Conservation (phyloP, 2,888 invertebrate genomes). For the Acleris cristana region DNA sequence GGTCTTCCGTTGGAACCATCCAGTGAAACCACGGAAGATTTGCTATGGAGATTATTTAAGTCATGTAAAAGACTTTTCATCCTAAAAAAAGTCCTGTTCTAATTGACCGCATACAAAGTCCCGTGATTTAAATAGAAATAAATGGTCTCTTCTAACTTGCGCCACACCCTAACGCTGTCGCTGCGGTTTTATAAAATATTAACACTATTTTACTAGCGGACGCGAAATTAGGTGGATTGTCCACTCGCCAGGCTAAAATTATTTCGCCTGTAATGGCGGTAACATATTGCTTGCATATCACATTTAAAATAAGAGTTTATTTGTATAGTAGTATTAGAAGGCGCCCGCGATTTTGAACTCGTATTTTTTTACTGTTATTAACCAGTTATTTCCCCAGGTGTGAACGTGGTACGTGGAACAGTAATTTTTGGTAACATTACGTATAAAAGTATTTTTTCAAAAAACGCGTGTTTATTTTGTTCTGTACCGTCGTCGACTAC, state of each 20-base stretch:
- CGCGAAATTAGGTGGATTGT: constrained; percentile 63
- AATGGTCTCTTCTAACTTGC: constrained; percentile 26
- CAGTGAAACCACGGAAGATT: no score
- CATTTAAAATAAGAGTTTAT: not conserved
- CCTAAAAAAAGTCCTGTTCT: no score
- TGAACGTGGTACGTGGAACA: no score
- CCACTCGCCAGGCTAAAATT: constrained; percentile 51
- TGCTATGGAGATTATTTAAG: no score
- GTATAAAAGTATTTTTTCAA: no score
- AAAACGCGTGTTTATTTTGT: no score
- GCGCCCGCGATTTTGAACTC: not conserved
- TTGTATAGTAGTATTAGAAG: not conserved
- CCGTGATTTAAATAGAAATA: not conserved
- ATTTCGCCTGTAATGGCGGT: constrained; percentile 48
- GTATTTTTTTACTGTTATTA: no score
- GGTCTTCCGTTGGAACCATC: no score
- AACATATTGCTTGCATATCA: constrained; percentile 17
- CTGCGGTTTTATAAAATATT: constrained; percentile 62
- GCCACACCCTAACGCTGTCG: constrained; percentile 41
- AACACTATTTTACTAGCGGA: constrained; percentile 58
- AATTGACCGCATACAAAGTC: not conserved
- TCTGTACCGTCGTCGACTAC: no score
- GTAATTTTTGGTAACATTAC: no score
- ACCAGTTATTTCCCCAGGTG: no score
- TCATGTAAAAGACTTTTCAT: no score